Conservation (phyloP, 2,888 invertebrate genomes). For the Gryllus longicercus region DNA sequence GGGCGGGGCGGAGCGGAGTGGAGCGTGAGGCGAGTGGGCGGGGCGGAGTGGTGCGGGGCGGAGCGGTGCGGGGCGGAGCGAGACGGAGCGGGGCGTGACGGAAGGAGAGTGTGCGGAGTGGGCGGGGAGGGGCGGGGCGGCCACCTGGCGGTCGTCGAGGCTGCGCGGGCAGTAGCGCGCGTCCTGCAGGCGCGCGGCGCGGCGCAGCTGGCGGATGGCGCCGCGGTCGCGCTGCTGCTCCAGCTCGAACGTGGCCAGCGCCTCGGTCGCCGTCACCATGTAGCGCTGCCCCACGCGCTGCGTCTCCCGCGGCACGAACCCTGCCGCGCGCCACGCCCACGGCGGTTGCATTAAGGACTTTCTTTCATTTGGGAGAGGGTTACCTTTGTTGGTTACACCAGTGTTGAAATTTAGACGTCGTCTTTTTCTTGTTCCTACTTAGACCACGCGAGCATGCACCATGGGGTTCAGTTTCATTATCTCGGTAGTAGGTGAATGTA, state of each 20-base stretch:
- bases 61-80: no score
- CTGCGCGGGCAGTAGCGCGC: constrained; percentile 62
- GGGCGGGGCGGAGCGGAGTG: no score
- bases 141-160: constrained; percentile 59
- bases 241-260: constrained; percentile 66
- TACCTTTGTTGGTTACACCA: not conserved
- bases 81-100: no score
- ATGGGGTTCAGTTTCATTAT: no score
- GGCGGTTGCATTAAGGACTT: not conserved
- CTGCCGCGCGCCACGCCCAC: constrained; percentile 45
- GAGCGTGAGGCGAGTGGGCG: no score
- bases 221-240: constrained; percentile 58
- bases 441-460: no score
- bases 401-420: not conserved
- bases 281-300: constrained; percentile 68
- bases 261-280: constrained; percentile 68
- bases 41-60: no score
- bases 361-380: not conserved
- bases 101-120: no score
- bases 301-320: constrained; percentile 64
- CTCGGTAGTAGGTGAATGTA: no score
- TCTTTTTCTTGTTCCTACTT: no score
- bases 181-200: constrained; percentile 58
- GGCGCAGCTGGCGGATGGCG: constrained; percentile 57
- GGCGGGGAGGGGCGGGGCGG: no score